A percentile compares a stretch with the other conserved stretches of the same genome.
phyloP scores from a whole-genome alignment of 92 coral and sea anemone genomes.

The Zoanthus gigantus region DNA sequence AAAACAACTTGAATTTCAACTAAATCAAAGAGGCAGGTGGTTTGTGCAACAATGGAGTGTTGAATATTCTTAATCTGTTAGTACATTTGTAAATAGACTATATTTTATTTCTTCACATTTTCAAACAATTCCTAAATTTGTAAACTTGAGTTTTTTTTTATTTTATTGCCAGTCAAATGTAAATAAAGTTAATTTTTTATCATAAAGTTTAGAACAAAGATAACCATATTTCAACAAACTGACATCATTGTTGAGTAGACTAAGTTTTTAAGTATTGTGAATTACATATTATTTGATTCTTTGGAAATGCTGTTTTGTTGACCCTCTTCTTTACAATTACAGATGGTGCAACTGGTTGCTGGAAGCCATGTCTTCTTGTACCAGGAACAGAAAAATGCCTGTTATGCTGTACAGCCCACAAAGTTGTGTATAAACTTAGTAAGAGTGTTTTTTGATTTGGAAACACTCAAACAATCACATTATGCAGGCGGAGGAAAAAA shows the following conservation, averaged over 20 bases:
- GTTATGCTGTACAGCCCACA: neutral
- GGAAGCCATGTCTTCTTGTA: neutral
- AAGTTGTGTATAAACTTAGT: neutral
- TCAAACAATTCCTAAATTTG: neutral
- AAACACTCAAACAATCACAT: neutral
- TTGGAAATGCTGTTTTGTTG: neutral
- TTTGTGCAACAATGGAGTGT: no score
- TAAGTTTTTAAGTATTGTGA: no score
- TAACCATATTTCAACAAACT: neutral
- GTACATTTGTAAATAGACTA: no score
- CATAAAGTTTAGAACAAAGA: neutral
- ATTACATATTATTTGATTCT: neutral
- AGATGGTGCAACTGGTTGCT: neutral
- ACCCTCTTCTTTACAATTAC: neutral
- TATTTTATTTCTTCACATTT: neutral
- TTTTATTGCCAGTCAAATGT: no score
- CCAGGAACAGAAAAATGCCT: neutral
- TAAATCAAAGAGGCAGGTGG: no score
- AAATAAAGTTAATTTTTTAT: no score
- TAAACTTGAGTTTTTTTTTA: neutral
- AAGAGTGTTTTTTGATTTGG: neutral
- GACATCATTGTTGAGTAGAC: neutral
- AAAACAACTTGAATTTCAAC: no score
- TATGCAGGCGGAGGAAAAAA: neutral
- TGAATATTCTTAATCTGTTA: no score